Evolutionary conservation across 2,113 vertebrate genomes (phyloP).

Genomic region (Mionectes macconnelli): DNA sequence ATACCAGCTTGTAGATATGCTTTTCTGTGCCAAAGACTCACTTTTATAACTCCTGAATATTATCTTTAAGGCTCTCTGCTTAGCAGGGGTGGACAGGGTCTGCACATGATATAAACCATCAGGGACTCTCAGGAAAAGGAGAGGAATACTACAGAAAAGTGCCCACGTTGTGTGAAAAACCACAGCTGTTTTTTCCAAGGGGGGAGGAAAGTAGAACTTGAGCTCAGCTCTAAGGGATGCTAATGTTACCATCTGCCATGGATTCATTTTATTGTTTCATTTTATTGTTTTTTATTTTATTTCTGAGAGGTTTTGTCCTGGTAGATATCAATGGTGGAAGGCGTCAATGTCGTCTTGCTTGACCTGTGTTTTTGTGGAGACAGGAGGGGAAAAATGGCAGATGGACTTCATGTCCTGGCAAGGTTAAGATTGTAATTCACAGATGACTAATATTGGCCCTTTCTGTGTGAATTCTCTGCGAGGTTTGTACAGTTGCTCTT

Average conservation of each 20-base stretch:
- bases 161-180: not conserved
- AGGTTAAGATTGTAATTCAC: not conserved
- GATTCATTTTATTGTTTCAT: not conserved
- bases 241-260: not conserved
- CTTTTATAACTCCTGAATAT: not conserved
- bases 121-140: not conserved
- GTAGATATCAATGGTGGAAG: not conserved
- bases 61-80: not conserved
- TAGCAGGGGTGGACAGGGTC: not conserved
- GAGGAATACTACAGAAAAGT: not conserved
- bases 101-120: not conserved
- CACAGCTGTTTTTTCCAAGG: not conserved
- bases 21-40: not conserved
- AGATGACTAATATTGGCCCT: not conserved
- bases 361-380: not conserved
- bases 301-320: not conserved
- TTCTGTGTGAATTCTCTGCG: not conserved
- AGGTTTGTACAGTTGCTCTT: not conserved
- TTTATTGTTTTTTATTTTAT: not conserved
- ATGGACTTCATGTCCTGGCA: not conserved
- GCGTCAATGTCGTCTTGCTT: not conserved
- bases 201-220: rapidly evolving
- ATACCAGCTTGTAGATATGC: not conserved
- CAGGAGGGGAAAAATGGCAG: not conserved
- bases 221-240: not conserved